Conservation (phyloP, 2,797 vertebrate species). For the Aldrovandia affinis region DNA sequence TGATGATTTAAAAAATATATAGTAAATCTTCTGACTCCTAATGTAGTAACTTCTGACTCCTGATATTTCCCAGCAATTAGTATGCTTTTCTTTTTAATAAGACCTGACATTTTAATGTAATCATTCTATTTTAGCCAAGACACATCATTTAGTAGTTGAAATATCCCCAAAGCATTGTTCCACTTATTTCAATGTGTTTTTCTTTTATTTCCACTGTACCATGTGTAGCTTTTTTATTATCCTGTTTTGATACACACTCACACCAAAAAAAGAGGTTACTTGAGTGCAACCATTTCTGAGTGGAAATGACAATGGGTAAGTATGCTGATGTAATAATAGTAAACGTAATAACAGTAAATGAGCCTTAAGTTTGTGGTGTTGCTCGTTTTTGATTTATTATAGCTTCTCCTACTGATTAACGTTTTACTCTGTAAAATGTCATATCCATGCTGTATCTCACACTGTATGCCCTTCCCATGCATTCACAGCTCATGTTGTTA, state of each 20-base stretch:
- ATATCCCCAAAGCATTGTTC: constrained; percentile 24
- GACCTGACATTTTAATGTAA: constrained; percentile 29
- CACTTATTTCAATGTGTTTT: neutral
- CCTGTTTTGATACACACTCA: neutral
- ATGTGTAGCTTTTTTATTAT: constrained; percentile 20
- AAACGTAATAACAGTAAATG: neutral
- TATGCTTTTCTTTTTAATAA: constrained; percentile 19
- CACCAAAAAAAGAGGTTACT: neutral
- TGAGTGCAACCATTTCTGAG: neutral
- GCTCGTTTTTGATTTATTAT: neutral
- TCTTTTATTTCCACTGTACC: constrained; percentile 5
- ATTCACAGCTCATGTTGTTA: neutral
- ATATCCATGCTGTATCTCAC: neutral
- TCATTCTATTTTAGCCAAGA: constrained; percentile 20
- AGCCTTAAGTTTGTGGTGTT: neutral
- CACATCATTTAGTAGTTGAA: constrained; percentile 10
- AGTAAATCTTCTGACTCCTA: constrained; percentile 7
- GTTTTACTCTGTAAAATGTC: neutral
- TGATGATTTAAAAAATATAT: neutral
- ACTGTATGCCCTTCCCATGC: neutral
- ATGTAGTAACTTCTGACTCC: neutral
- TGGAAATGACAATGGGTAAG: neutral
- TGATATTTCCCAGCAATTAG: constrained; percentile 3
- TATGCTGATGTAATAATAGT: neutral
- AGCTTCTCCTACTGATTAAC: neutral